phyloP scores from a whole-genome alignment of 2,797 vertebrate species.

The Tadarida brasiliensis region DNA sequence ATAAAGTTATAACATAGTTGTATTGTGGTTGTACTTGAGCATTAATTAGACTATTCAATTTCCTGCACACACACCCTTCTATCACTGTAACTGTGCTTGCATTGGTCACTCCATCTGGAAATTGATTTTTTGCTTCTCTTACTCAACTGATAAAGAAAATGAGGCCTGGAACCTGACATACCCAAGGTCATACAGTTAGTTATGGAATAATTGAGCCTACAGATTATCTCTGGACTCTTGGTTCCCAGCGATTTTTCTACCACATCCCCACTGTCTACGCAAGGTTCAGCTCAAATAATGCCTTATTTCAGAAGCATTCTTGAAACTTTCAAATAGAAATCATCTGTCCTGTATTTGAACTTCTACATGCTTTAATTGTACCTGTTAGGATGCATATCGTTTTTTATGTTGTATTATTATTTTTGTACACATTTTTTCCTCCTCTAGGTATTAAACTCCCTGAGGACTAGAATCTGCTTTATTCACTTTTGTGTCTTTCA shows the following conservation, averaged over 20 bases:
- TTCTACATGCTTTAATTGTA: neutral
- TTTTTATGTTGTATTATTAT: neutral
- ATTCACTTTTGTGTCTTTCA: neutral
- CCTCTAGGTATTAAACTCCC: neutral
- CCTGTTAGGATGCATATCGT: neutral
- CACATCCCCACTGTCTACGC: neutral
- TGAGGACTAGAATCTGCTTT: neutral
- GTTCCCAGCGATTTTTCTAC: neutral
- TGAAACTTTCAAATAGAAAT: slow-evolving; percentile 22
- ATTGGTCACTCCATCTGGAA: neutral
- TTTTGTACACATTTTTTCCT: neutral
- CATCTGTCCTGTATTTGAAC: neutral
- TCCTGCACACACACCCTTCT: neutral
- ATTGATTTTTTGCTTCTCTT: neutral
- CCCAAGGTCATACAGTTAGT: neutral
- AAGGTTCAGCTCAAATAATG: neutral
- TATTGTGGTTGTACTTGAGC: neutral
- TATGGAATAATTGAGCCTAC: neutral
- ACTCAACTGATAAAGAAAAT: neutral
- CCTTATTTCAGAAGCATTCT: neutral
- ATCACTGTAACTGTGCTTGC: neutral
- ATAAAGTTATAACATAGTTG: neutral
- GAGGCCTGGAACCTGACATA: neutral
- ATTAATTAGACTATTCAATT: neutral
- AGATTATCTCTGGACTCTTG: neutral